phyloP scores from a whole-genome alignment of 2,888 invertebrate genomes.

The Argyresthia goedartella region DNA sequence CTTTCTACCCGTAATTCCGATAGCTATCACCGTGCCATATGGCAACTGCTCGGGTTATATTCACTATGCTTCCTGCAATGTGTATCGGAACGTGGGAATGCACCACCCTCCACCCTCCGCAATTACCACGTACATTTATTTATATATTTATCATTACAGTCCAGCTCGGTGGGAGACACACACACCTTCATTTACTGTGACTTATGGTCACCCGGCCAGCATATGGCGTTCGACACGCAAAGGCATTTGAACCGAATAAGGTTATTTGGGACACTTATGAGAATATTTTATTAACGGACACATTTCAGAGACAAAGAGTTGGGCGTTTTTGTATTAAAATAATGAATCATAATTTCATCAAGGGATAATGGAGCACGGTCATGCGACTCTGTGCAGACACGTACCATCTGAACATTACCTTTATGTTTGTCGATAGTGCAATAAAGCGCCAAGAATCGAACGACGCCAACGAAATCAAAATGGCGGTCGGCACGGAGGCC shows the following conservation, averaged over 20 bases:
- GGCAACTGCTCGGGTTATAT: constrained; percentile 1
- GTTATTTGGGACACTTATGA: neutral
- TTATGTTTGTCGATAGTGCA: neutral
- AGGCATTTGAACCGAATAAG: neutral
- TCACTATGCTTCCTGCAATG: constrained; percentile 6
- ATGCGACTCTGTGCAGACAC: constrained; percentile 1
- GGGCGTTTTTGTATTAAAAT: neutral
- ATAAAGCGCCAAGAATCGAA: constrained; percentile 9
- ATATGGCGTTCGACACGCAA: constrained; percentile 28
- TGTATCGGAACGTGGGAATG: constrained; percentile 59
- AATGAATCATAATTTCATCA: constrained; percentile 7
- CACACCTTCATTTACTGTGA: constrained; percentile 48
- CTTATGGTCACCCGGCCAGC: constrained; percentile 53
- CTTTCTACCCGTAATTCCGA: neutral
- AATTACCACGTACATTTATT: constrained; percentile 29
- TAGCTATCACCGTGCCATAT: constrained; percentile 3
- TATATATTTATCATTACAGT: constrained; percentile 19
- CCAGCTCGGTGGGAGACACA: constrained; percentile 23
- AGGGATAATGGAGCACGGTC: constrained; percentile 5
- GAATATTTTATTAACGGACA: neutral
- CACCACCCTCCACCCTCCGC: constrained; percentile 36
- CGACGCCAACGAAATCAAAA: constrained; percentile 18
- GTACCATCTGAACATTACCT: neutral
- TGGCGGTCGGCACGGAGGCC: constrained; percentile 18
- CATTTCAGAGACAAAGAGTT: neutral